A percentile compares a stretch with the other conserved stretches of the same genome.
Conservation (phyloP, 2,888 invertebrate genomes). For the Panzeria rudis region DNA sequence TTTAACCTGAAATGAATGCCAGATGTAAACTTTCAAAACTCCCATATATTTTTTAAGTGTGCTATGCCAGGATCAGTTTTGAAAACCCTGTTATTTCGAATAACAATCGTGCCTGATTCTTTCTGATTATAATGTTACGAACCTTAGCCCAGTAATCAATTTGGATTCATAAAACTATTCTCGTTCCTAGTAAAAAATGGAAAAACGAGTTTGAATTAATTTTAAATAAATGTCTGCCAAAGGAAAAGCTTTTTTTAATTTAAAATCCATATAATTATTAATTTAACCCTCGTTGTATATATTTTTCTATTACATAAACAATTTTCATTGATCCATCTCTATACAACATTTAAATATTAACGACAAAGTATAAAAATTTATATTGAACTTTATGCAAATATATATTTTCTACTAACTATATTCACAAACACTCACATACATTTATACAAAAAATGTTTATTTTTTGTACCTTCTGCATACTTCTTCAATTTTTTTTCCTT, state of each 20-base stretch:
- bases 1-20: no score
- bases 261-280: conserved; percentile 5
- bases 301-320: background rate
- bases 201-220: background rate
- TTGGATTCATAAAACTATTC: no score
- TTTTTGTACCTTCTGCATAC: conserved; percentile 11
- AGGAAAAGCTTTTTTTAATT: no score
- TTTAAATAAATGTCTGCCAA: background rate
- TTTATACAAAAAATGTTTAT: background rate
- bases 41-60: no score
- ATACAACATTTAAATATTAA: conserved; percentile 59
- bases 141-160: no score
- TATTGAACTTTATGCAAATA: conserved; percentile 63
- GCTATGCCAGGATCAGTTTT: no score
- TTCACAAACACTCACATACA: background rate
- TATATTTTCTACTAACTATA: conserved; percentile 39
- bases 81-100: no score
- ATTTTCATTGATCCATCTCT: conserved; percentile 34
- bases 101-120: no score
- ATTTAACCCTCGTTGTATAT: conserved; percentile 5
- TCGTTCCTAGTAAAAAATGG: no score
- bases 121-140: no score
- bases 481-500: background rate
- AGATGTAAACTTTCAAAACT: no score
- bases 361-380: conserved; percentile 56